Base-by-base conservation (phyloP, 1,140 invertebrate species). In the Drosophila pruinosa region DNA sequence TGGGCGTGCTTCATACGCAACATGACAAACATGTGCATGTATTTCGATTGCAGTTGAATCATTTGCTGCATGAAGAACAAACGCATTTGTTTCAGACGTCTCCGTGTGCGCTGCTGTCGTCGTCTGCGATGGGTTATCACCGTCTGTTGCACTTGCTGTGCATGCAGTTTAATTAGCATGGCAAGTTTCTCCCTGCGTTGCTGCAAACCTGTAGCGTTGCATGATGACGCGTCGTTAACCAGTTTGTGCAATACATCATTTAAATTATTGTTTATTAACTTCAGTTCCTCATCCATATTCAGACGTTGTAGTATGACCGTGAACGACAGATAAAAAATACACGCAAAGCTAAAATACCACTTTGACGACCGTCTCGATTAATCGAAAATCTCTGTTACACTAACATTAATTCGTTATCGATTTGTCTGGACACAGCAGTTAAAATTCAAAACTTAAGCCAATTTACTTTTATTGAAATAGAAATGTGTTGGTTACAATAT, bases 61-160 rank as follows among this genome's bases (percentile, higher is more conserved):
- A 90, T 68, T 38, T 90, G 79, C 4, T 81, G 72, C 64, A 90
- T 68, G 14, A 78, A 90, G 12, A 83, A 72, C 3, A 65, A 48
- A 0, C 82, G 88, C 41, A 90, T 12, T 10, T 70, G 62, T 31
- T 52, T 64, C 0, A 78, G 24, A 0, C 77, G 61, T 2, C 70
- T 38, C 17, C 70, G 67, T 5, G 58, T 26, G 1, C 74, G 57
- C 12, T 90, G 82, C 17, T 81, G 82, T 0, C 65, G 36, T 6
- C 72, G 72, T 2, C 82, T 61, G 4, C 88, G 74, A 7, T 56
- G 53, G 4, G 65, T 63, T 5, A 90, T 41, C 14, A 90, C 74
- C 0, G 74, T 69, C 3, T 59, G 43, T 4, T 78, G 79, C n/a
- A 90, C 45, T 12, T 73, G 64, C 0, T 48, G 64, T 17, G 90